Evolutionary conservation across 2,888 invertebrate genomes (phyloP).

Genomic region (Andrena fulva): DNA sequence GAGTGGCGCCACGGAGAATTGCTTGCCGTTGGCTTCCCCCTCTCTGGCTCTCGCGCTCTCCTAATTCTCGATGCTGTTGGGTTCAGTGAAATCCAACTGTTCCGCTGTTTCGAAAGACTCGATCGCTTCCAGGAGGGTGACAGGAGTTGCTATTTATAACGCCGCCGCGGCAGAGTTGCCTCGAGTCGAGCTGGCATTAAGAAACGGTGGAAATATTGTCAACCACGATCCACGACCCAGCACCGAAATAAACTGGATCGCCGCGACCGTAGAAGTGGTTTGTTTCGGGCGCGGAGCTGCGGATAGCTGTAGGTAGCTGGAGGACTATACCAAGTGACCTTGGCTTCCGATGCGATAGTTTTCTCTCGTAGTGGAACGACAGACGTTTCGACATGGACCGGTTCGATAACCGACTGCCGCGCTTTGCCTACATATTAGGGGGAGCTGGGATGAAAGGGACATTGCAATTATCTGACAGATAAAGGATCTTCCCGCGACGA

Average conservation of each 20-base stretch:
- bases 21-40: too few relatives aligned
- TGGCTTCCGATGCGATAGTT: neutral
- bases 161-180: conserved; percentile 67
- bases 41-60: too few relatives aligned
- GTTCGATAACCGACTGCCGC: too few relatives aligned
- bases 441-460: too few relatives aligned
- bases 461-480: too few relatives aligned
- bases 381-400: too few relatives aligned
- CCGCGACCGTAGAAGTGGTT: neutral
- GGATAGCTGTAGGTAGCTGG: neutral
- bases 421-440: too few relatives aligned
- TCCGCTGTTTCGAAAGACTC: conserved; percentile 48
- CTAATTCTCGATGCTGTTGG: neutral
- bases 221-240: conserved; percentile 58
- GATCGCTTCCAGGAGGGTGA: conserved; percentile 57
- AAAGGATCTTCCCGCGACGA: too few relatives aligned
- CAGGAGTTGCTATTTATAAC: conserved; percentile 70
- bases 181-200: conserved; percentile 64
- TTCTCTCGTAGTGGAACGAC: neutral
- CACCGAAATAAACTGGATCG: conserved; percentile 70
- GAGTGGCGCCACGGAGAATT: too few relatives aligned
- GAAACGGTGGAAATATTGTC: conserved; percentile 75
- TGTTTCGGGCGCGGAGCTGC: conserved; percentile 1
- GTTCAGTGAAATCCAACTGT: neutral
- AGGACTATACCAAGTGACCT: neutral